Base-by-base conservation (phyloP, 2,888 invertebrate genomes). In the Acronicta psi region DNA sequence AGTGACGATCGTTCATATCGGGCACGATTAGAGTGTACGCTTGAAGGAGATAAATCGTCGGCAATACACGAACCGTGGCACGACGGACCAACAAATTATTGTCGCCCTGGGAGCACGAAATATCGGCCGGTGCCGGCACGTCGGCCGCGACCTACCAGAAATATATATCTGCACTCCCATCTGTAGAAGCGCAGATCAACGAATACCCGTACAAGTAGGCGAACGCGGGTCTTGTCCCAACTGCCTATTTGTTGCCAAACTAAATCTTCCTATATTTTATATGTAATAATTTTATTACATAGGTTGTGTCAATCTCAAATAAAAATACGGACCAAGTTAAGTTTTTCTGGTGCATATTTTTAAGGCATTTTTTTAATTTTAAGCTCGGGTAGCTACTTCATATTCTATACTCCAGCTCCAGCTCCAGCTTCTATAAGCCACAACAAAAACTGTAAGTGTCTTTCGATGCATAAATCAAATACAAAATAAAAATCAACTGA, bases 71-170 rank as follows among this genome's bases (percentile, higher is more conserved):
- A 75, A 81, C 80, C 84, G 81, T 81, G 81, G 83, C 80, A 85
- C 87, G 88, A 88, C 87, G 89, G 87, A 88, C 89, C 86, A 90
- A 91, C 91, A 91, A 92, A 92, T 92, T 92, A 92, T 91, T 86
- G 90, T 89, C 90, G 89, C 86, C 89, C 85, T 80, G 91, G 91
- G 90, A 91, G 83, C 84, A 88, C 84, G 89, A 89, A 89, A 90
- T 90, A 90, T 89, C 87, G 88, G 86, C 79, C 81, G 82, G 83
- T 73, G 79, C 80, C 68, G 76, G 82, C 83, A 80, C 82, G 85
- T 82, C 81, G 80, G 79, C 81, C 77, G 80, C 81, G 80, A 83
- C 81, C 84, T 79, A 80, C 82, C 80, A 85, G 85, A 86, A 82
- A 86, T 86, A 85, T 84, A 84, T 86, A 85, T 84, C 84, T 80